Conservation (phyloP, 2,113 vertebrate species). For the Scortum barcoo region DNA sequence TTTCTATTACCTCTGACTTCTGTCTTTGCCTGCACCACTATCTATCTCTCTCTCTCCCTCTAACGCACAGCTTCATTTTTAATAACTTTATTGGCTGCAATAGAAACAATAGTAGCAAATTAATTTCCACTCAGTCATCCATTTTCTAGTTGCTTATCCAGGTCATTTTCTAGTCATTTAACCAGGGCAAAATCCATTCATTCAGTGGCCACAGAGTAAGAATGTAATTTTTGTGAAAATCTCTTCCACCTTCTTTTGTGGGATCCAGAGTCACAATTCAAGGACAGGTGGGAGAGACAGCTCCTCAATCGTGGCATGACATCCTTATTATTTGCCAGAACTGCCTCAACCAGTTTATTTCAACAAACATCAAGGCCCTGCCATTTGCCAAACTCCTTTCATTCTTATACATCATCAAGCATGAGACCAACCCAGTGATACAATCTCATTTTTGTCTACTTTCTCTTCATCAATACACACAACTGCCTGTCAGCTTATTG, state of each 20-base stretch:
- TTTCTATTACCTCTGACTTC: conserved; percentile 1
- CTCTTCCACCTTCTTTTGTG: conserved; percentile 1
- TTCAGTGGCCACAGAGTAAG: not conserved
- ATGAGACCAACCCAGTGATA: not conserved
- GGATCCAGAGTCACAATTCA: conserved; percentile 17
- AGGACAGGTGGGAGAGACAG: conserved; percentile 14
- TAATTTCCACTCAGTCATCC: conserved; percentile 32
- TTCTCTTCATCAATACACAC: not conserved
- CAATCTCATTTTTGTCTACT: not conserved
- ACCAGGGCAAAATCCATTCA: conserved; percentile 27
- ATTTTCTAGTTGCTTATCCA: conserved; percentile 44
- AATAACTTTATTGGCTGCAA: conserved; percentile 44
- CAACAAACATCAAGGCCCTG: conserved; percentile 15
- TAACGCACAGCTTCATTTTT: conserved; percentile 18
- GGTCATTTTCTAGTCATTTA: conserved; percentile 58
- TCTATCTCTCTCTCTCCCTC: not conserved
- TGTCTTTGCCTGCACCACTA: not conserved
- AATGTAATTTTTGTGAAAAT: conserved; percentile 8
- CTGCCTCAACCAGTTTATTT: conserved; percentile 11
- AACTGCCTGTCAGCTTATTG: not conserved
- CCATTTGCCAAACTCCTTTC: not conserved
- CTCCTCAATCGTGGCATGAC: conserved; percentile 13
- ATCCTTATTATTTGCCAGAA: conserved; percentile 13
- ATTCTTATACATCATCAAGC: not conserved
- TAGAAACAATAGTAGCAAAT: conserved; percentile 29